Base-by-base conservation (phyloP, 2,113 vertebrate genomes). In the Lepus timidus region DNA sequence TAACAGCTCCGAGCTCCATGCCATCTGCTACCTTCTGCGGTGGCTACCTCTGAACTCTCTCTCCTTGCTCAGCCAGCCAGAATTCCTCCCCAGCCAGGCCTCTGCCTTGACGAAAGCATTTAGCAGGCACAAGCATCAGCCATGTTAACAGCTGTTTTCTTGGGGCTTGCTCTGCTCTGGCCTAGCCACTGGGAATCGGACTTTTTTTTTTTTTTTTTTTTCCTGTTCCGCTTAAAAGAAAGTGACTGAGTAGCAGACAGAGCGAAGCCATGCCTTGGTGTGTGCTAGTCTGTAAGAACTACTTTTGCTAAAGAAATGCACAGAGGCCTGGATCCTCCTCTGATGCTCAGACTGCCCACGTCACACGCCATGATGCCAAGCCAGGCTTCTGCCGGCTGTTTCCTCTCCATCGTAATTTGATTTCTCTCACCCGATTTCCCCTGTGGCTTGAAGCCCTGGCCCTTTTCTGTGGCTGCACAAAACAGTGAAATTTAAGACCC, bases 1-100 rank as follows among this genome's bases (percentile, higher is more conserved):
- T 80, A 85, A 90, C 82, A 96, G 58, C 73, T 95, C 78, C 17
- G 61, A 55, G 62, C 85, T 92, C 39, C 4, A 0, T 68, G 75
- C 75, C 92, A 88, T 93, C 96, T 96, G 95, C 88, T 67, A 51
- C 95, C 92, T 61, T 97, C 92, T 96, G 94, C 20, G 68, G 81
- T 83, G 89, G 79, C 85, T 74, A 51, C 93, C 95, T 93, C 67
- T 52, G 95, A 68, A 90, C 80, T 93, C 33, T 85, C 85, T 88
- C 74, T 95, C 78, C 90, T 85, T 83, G 90, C 58, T 80, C 13
- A 93, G 33, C 61, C 55, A 80, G 95, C 90, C 95, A 92, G 85
- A 86, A 93, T n/a, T 2, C 44, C 81, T 96, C 90, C 93, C 95
- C 80, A 79, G 85, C 74, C 88, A 80, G 95, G 75, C 78, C 94